Base-by-base conservation (phyloP, 2,797 vertebrate species). In the Phaenicophaeus curvirostris region DNA sequence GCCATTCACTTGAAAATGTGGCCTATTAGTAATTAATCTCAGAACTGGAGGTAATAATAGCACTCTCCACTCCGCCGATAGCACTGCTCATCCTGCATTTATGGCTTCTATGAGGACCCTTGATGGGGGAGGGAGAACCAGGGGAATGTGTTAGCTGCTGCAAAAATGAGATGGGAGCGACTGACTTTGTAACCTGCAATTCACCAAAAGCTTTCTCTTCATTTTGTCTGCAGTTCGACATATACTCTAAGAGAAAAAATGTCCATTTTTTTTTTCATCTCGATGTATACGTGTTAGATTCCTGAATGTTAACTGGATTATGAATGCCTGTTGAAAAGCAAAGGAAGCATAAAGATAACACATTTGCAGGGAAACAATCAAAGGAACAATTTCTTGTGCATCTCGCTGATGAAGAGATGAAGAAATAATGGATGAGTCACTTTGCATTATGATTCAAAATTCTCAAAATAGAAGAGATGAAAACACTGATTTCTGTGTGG, bases 361-460 rank as follows among this genome's bases (percentile, higher is more conserved):
- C 62, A 87, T 91, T 80, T 62, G 42, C 39, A 73, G 72, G 50
- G 63, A 95, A 95, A 90, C 89, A 89, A 92, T 87, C 87, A 94
- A 94, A 95, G 55, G 80, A 93, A 90, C 48, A 88, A 76, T 94
- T 91, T 82, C 83, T 85, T 78, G 37, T 51, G 80, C 1, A 0
- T 90, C 76, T 92, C 4, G 0, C 80, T 93, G 92, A 95, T 94
- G 87, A 94, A 92, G 76, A 93, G 77, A 90, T 59, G 61, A 89
- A 41, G 74, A 92, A 94, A 95, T 94, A 95, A 95, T 83, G 44
- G 73, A 85, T 94, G 93, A 96, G 85, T 94, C 96, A 95, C 76
- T 92, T 92, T 50, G 74, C 23, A 94, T 94, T 91, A 96, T 59
- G 53, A 95, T 85, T 94, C 80, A 91, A 84, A 94, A 93, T 58